Evolutionary conservation across 2,113 vertebrate genomes (phyloP), one percentile per base, ranked within the genome.

Genomic region (Protomyctophum bolini): DNA sequence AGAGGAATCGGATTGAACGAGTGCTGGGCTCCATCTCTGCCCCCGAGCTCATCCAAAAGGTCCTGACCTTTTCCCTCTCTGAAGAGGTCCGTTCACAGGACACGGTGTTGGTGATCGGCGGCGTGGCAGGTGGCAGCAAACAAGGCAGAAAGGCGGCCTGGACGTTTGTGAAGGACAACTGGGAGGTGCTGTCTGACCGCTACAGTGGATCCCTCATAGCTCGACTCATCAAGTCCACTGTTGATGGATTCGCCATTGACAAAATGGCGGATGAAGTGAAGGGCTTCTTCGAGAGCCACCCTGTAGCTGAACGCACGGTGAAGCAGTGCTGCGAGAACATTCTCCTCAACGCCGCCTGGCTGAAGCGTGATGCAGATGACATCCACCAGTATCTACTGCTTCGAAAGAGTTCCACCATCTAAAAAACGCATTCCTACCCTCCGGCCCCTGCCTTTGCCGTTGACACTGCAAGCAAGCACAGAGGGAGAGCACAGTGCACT

Each of bases 161-260:
- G 98, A 97, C 96, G 76, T 99, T 99, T 70, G 93, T 99, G 8
- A 95, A 93, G 82, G 97, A 99, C 86, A 99, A 99, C 52, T 99
- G 98, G 98, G 97, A 99, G 79, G 97, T 98, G 73, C 94, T 99
- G 68, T 95, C 97, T 85, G 98, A 98, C 82, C 95, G 96, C 62
- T 99, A 99, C 92, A 97, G 97, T n/a, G 98, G 97, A 68, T 99
- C 99, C 88, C 93, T 99, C 88, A 97, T 99, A 95, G 97, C 97
- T 80, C 93, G 97, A 72, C 93, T 99, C 86, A 96, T 99, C 90
- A 99, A 99, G 96, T 94, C 98, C 57, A 95, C 97, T 8, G 95
- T 98, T 49, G 97, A 99, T 69, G 97, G 97, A 47, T 99, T 99
- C 91, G 97, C 97, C 55, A 89, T 94, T 51, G 98, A 99, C 79